phyloP scores from a whole-genome alignment of 2,888 invertebrate genomes.

The Troides helena region DNA sequence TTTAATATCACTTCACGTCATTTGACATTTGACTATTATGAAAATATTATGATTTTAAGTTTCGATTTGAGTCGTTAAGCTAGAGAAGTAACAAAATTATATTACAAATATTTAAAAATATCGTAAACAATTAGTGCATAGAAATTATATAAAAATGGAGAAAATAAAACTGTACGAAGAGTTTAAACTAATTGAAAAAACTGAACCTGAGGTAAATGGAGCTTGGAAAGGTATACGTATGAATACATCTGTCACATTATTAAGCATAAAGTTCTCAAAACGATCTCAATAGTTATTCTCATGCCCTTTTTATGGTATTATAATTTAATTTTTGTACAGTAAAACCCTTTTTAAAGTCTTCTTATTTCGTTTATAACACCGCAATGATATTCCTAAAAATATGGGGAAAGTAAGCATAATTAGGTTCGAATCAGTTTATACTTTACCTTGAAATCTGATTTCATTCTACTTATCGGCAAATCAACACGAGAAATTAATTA shows the following conservation, averaged over 20 bases:
- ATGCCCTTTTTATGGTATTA: too few species aligned
- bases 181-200: slow-evolving; percentile 59
- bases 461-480: too few species aligned
- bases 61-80: not conserved
- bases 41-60: not conserved
- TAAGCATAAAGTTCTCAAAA: not conserved
- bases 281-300: too few species aligned
- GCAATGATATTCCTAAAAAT: too few species aligned
- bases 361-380: too few species aligned
- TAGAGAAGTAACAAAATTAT: not conserved
- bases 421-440: too few species aligned
- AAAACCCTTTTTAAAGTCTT: too few species aligned
- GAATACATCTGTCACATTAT: not conserved
- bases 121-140: not conserved
- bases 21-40: not conserved
- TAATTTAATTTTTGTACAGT: too few species aligned
- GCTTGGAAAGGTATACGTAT: slow-evolving; percentile 62
- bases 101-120: not conserved
- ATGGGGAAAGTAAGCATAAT: too few species aligned
- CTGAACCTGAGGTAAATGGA: slow-evolving; percentile 56
- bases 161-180: slow-evolving; percentile 52
- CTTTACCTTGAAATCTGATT: too few species aligned
- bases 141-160: slow-evolving; percentile 40
- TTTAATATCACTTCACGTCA: not conserved
- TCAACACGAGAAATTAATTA: too few species aligned